These are phyloP conservation scores for Pelecanus crispus DNA, from an alignment of 2,113 vertebrate genomes.

Conservation along the genomic window DNA sequence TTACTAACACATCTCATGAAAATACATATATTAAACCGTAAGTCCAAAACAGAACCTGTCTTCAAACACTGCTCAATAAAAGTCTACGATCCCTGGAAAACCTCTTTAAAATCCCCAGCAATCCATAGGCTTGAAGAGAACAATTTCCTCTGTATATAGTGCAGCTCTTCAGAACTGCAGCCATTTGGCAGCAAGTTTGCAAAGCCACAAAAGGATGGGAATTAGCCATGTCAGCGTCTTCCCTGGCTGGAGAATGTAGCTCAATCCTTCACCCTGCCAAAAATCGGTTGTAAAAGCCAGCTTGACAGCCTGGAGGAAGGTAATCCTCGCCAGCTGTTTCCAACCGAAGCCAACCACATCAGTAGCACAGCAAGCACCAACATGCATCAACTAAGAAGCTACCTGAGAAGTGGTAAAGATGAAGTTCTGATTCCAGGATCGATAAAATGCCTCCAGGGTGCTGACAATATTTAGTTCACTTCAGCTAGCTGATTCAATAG, in stretches of 20 bases:
- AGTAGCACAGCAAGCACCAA: neutral
- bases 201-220: conserved; percentile 59
- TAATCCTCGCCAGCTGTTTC: conserved; percentile 57
- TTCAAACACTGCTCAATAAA: conserved; percentile 4
- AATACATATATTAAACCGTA: neutral
- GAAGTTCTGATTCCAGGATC: neutral
- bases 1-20: neutral
- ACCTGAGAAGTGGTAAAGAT: neutral
- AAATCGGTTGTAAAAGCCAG: conserved; percentile 60
- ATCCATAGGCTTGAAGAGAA: neutral
- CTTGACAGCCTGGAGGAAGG: conserved; percentile 44
- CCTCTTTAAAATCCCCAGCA: conserved; percentile 32
- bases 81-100: neutral
- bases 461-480: neutral
- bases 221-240: conserved; percentile 71
- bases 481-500: neutral
- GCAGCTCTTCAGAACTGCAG: conserved; percentile 53
- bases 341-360: neutral
- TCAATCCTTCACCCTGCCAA: conserved; percentile 54
- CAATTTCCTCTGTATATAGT: conserved; percentile 52
- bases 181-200: conserved; percentile 37
- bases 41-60: neutral
- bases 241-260: conserved; percentile 31
- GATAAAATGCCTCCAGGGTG: neutral
- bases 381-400: neutral